Evolutionary conservation across 2,113 vertebrate genomes (phyloP).

Genomic region (Pelobates fuscus): DNA sequence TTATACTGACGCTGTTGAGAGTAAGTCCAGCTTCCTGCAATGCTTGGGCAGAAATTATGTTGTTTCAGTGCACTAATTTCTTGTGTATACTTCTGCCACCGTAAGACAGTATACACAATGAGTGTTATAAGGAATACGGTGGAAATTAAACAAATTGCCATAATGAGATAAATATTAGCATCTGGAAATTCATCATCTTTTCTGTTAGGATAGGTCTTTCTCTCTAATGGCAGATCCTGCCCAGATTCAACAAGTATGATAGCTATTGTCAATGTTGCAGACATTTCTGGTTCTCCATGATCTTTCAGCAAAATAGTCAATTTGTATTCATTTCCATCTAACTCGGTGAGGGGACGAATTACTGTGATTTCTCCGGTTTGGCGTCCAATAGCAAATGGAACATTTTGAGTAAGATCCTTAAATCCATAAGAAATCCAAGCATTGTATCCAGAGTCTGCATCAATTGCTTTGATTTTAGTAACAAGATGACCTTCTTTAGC

Average conservation of each 20-base stretch:
- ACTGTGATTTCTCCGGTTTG: constrained; percentile 62
- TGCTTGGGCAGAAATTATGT: constrained; percentile 30
- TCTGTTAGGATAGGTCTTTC: neutral
- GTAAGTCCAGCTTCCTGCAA: constrained; percentile 18
- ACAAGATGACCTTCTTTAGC: constrained; percentile 60
- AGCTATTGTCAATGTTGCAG: constrained; percentile 57
- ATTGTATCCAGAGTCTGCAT: constrained; percentile 71
- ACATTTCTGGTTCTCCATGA: constrained; percentile 57
- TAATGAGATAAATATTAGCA: constrained; percentile 15
- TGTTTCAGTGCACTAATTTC: constrained; percentile 29
- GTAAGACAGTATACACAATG: constrained; percentile 11
- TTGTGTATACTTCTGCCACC: constrained; percentile 27
- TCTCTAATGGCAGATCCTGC: neutral
- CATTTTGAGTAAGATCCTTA: constrained; percentile 70
- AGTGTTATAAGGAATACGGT: constrained; percentile 23
- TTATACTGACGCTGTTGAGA: constrained; percentile 14
- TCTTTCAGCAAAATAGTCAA: constrained; percentile 61
- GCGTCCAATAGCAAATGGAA: constrained; percentile 75
- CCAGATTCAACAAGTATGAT: constrained; percentile 51
- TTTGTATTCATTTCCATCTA: constrained; percentile 58
- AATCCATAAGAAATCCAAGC: constrained; percentile 82
- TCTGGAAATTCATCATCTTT: constrained; percentile 21
- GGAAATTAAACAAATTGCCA: constrained; percentile 28
- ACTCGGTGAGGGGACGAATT: constrained; percentile 61
- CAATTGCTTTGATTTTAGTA: constrained; percentile 67